A percentile compares a stretch with the other conserved stretches of the same genome.
Evolutionary conservation across 1,140 invertebrate species (phyloP).

Genomic region (Solenopsis invicta): DNA sequence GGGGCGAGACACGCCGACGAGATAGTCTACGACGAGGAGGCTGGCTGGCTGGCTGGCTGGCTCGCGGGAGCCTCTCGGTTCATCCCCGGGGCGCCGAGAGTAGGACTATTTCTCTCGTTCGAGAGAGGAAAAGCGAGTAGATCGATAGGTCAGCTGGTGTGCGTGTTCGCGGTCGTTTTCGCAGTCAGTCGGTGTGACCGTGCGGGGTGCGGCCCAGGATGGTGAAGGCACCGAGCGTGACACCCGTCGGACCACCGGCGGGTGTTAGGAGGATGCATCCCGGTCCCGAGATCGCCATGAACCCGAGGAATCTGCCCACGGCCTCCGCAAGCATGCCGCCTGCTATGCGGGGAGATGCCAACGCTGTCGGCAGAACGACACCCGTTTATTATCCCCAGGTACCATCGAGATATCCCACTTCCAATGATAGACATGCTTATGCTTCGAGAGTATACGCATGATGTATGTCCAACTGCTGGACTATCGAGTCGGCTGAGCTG

Average conservation of each 20-base stretch:
- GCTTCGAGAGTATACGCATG: neutral
- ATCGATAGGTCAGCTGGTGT: conserved; percentile 80
- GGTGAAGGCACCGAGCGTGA: conserved; percentile 81
- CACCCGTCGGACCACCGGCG: conserved; percentile 62
- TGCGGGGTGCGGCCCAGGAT: conserved; percentile 81
- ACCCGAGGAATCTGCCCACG: conserved; percentile 80
- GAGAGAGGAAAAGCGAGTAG: conserved; percentile 61
- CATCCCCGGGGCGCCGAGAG: conserved; percentile 41
- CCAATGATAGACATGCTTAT: neutral
- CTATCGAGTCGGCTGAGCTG: neutral
- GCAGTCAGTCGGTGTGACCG: conserved; percentile 13
- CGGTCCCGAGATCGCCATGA: conserved; percentile 82
- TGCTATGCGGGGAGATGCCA: conserved; percentile 68
- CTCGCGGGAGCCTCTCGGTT: conserved; percentile 55
- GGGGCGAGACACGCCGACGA: conserved; percentile 65
- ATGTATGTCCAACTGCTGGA: neutral
- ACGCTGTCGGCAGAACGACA: conserved; percentile 68
- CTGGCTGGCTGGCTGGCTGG: conserved; percentile 55
- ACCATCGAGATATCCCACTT: conserved; percentile 6
- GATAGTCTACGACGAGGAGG: conserved; percentile 70
- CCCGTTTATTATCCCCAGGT: conserved; percentile 78
- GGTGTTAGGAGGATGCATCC: conserved; percentile 73
- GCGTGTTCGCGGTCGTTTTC: conserved; percentile 55
- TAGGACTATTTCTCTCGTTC: conserved; percentile 34
- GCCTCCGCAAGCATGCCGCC: conserved; percentile 59